Evolutionary conservation across 2,797 vertebrate species (phyloP).

Genomic region (Neosalanx taihuensis): DNA sequence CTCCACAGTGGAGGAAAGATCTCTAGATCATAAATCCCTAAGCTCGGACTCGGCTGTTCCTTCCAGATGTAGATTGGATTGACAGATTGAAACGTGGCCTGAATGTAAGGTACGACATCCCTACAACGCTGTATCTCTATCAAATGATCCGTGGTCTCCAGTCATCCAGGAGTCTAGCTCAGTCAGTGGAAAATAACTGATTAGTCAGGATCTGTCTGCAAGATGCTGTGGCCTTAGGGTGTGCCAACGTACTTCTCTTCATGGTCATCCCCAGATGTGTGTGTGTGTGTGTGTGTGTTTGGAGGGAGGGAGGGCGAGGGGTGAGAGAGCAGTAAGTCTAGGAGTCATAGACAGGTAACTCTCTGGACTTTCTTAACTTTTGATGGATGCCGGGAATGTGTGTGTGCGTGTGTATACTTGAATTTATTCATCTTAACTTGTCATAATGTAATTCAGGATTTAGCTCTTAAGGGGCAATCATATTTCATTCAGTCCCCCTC

Average conservation of each 20-base stretch:
- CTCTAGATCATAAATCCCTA: not conserved
- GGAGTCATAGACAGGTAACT: constrained; percentile 28
- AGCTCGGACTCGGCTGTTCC: not conserved
- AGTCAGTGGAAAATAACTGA: constrained; percentile 38
- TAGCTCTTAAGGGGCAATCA: constrained; percentile 3
- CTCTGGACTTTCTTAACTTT: constrained; percentile 26
- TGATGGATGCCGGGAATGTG: not conserved
- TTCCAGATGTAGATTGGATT: not conserved
- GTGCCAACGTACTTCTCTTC: not conserved
- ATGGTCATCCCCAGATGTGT: constrained; percentile 13
- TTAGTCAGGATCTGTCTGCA: constrained; percentile 45
- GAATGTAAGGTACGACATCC: constrained; percentile 10
- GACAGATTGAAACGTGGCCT: not conserved
- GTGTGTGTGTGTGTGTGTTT: not conserved
- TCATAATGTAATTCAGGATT: constrained; percentile 21
- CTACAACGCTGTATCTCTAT: constrained; percentile 7
- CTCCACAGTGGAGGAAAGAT: not conserved
- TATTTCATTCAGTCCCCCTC: constrained; percentile 4
- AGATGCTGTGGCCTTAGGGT: constrained; percentile 22
- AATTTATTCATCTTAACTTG: constrained; percentile 11
- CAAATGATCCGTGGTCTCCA: constrained; percentile 19
- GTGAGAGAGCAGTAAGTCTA: not conserved
- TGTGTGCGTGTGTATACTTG: not conserved
- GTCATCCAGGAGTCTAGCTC: constrained; percentile 23
- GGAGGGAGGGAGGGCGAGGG: too few relatives aligned